These are phyloP conservation scores for Zenarchopterus dispar DNA, from an alignment of 2,797 vertebrate species.

Conservation along the genomic window DNA sequence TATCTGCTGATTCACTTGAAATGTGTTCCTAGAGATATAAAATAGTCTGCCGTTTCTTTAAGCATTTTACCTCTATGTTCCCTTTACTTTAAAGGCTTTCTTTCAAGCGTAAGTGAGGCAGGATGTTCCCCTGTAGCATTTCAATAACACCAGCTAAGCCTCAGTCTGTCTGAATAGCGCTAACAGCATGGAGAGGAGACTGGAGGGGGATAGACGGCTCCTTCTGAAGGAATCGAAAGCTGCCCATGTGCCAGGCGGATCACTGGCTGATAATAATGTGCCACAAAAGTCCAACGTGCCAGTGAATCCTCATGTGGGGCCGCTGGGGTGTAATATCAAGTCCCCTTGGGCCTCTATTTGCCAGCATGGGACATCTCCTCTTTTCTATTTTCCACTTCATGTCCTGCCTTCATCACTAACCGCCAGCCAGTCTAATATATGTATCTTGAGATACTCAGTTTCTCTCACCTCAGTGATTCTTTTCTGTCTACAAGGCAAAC, in stretches of 20 bases:
- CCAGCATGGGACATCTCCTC: slow-evolving; percentile 54
- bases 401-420: slow-evolving; percentile 57
- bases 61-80: slow-evolving; percentile 30
- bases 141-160: slow-evolving; percentile 67
- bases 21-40: slow-evolving; percentile 16
- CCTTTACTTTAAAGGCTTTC: slow-evolving; percentile 25
- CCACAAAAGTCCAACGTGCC: slow-evolving; percentile 68
- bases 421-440: slow-evolving; percentile 60
- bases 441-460: slow-evolving; percentile 58
- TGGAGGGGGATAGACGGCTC: slow-evolving; percentile 62
- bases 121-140: slow-evolving; percentile 50
- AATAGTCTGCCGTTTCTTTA: slow-evolving; percentile 19
- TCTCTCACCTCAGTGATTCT: slow-evolving; percentile 50
- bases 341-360: slow-evolving; percentile 63
- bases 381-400: slow-evolving; percentile 62
- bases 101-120: slow-evolving; percentile 46
- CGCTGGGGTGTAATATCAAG: slow-evolving; percentile 67
- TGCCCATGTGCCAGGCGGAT: slow-evolving; percentile 71
- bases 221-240: slow-evolving; percentile 62
- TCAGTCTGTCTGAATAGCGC: slow-evolving; percentile 57
- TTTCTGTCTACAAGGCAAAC: slow-evolving; percentile 41
- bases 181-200: slow-evolving; percentile 52
- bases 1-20: slow-evolving; percentile 19
- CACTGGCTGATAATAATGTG: slow-evolving; percentile 76
- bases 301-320: slow-evolving; percentile 72